Conservation (phyloP, 2,888 invertebrate species). For the Cinara cedri region DNA sequence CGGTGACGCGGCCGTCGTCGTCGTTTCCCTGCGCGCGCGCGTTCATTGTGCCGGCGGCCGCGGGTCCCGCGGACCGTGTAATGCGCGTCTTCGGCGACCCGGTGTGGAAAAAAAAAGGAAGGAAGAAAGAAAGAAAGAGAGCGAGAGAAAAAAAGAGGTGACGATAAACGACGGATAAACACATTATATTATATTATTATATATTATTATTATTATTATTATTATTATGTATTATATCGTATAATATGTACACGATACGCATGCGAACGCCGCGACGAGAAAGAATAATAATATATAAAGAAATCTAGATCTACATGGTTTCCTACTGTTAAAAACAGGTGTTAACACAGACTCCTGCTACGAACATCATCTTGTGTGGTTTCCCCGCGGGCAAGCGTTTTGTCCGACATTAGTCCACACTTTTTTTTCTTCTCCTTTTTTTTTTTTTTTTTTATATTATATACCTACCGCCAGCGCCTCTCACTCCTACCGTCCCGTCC, state of each 20-base stretch:
- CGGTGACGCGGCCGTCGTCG: too few species aligned
- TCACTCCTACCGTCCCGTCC: background rate
- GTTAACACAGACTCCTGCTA: slow-evolving; percentile 44
- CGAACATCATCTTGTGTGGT: slow-evolving; percentile 55
- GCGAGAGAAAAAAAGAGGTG: slow-evolving; percentile 38
- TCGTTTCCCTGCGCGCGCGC: too few species aligned
- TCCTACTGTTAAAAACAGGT: slow-evolving; percentile 55
- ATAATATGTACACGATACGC: background rate
- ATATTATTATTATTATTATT: background rate
- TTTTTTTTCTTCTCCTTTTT: slow-evolving; percentile 6
- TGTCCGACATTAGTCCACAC: slow-evolving; percentile 45
- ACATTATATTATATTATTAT: slow-evolving; percentile 26
- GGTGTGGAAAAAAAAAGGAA: too few species aligned
- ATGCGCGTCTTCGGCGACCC: too few species aligned
- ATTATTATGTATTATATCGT: background rate
- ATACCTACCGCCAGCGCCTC: too few species aligned
- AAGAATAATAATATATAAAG: too few species aligned
- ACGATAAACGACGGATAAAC: slow-evolving; percentile 53
- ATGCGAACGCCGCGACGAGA: slow-evolving; percentile 3
- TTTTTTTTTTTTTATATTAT: background rate
- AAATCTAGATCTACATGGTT: slow-evolving; percentile 53
- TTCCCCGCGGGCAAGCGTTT: slow-evolving; percentile 37
- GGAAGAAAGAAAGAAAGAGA: too few species aligned
- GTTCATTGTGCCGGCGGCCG: too few species aligned
- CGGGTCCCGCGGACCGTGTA: too few species aligned